Base-by-base conservation (phyloP, 2,113 vertebrate species). In the Amphiprion ocellaris region DNA sequence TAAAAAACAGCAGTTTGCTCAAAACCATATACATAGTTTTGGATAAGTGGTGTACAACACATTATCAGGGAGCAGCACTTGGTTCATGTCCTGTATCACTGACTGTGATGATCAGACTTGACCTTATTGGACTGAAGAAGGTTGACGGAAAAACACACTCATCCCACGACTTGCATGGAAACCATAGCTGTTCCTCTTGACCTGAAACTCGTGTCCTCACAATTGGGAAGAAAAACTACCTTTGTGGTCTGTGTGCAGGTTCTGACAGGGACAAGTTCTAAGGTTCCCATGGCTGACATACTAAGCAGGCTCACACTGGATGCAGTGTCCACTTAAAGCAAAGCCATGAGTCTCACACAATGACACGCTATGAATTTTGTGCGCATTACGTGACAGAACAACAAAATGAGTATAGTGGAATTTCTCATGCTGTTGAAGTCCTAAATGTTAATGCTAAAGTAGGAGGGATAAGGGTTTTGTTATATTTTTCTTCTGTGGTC, bases 211-310 rank as follows among this genome's bases (percentile, higher is more conserved):
- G 64, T 8, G 63, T 69, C 58, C 74, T 67, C 49, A 56, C 21
- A 84, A 90, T 79, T 78, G 66, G 85, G 92, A 93, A 93, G 85
- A 61, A 91, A 92, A 92, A 92, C 91, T 85, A 84, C 60, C 75
- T 87, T 58, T 77, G 77, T 74, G 90, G 88, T 88, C 63, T 9
- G 9, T 11, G 11, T 80, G 26, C 60, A 50, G 11, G 73, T 65
- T 65, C 4, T 58, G 60, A 46, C 5, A 74, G 23, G 44, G 59
- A 69, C 50, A 61, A 76, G 64, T 26, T 70, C 67, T 47, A 19
- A 28, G 54, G 74, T 87, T 91, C 83, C 85, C 80, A 79, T 56
- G 77, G n/a, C 26, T 11, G 46, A 17, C 44, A 39, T 21, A 6
- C 33, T 21, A 19, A 21, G 44, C 4, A 64, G 10, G 11, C 61